These are phyloP conservation scores for Hippocampus abdominalis DNA, from an alignment of 2,113 vertebrate genomes.

Conservation along the genomic window DNA sequence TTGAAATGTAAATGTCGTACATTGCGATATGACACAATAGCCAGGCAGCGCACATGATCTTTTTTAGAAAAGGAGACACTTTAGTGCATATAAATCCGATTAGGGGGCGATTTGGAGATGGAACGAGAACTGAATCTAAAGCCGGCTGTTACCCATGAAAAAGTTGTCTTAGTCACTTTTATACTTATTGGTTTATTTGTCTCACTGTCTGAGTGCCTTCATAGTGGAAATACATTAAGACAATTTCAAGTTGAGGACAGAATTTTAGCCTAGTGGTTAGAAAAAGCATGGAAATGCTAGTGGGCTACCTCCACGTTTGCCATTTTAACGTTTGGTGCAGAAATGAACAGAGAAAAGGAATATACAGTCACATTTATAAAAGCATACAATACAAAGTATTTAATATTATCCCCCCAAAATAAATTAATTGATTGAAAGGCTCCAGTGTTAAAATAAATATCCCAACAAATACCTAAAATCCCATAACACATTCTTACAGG, in stretches of 20 bases:
- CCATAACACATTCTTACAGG: neutral
- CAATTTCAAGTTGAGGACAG: neutral
- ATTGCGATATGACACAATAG: slow-evolving; percentile 33
- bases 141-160: slow-evolving; percentile 34
- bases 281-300: neutral
- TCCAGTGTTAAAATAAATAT: neutral
- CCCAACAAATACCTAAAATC: neutral
- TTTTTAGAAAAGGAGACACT: slow-evolving; percentile 49
- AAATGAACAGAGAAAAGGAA: no score
- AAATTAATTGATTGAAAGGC: neutral
- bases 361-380: no score
- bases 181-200: slow-evolving; percentile 15
- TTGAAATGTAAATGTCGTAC: slow-evolving; percentile 57
- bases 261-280: neutral
- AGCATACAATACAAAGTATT: neutral
- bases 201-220: slow-evolving; percentile 7
- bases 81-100: slow-evolving; percentile 60
- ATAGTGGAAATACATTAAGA: neutral
- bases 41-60: slow-evolving; percentile 6
- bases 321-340: no score
- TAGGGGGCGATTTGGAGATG: slow-evolving; percentile 7
- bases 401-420: neutral
- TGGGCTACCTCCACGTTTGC: neutral
- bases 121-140: slow-evolving; percentile 40
- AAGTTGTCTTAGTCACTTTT: slow-evolving; percentile 32